These are phyloP conservation scores for Habropoda laboriosa DNA, from an alignment of 1,140 invertebrate species.

Conservation along the genomic window DNA sequence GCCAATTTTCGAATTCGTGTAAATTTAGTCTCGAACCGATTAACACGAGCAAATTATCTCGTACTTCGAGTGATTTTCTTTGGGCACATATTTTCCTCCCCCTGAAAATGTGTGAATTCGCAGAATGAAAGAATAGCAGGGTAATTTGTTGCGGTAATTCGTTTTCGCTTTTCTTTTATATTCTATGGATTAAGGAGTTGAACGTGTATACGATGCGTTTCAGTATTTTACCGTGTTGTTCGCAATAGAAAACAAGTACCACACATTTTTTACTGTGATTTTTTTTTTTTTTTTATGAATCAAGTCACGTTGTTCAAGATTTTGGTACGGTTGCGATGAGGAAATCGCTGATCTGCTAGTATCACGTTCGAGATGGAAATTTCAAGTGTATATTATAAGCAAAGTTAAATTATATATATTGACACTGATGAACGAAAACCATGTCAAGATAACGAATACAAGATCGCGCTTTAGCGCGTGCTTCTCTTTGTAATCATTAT, in stretches of 20 bases:
- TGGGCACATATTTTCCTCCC: not conserved
- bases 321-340: constrained; percentile 43
- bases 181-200: no score
- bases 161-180: no score
- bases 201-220: constrained; percentile 17
- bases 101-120: not conserved
- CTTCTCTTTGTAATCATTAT: constrained; percentile 19
- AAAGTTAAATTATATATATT: not conserved
- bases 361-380: constrained; percentile 5
- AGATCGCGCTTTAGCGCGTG: not conserved
- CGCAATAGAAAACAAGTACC: constrained; percentile 44
- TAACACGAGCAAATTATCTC: no score
- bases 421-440: not conserved
- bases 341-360: constrained; percentile 8
- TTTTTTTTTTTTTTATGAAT: constrained; percentile 49
- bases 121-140: not conserved
- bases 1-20: not conserved
- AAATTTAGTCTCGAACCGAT: no score
- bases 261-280: constrained; percentile 51
- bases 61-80: no score
- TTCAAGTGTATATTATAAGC: no score
- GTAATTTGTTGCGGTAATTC: not conserved
- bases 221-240: constrained; percentile 14
- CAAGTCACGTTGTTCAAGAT: constrained; percentile 52
- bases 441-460: not conserved